Evolutionary conservation across 2,113 vertebrate species (phyloP).

Genomic region (Pseudorhombus dupliciocellatus): DNA sequence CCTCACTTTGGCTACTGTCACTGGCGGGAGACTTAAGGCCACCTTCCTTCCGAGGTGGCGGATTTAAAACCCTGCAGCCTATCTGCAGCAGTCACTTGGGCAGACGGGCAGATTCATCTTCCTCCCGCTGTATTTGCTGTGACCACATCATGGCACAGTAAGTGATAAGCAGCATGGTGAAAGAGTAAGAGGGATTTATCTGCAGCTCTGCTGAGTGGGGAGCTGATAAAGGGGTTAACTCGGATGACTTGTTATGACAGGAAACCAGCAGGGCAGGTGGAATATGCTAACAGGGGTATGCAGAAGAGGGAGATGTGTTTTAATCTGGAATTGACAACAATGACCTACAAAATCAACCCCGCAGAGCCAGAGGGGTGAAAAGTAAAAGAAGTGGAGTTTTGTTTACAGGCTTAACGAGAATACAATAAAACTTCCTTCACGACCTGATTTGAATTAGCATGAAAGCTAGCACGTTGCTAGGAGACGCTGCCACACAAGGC

Average conservation of each 20-base stretch:
- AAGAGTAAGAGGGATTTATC: conserved; percentile 72
- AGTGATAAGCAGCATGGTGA: conserved; percentile 71
- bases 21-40: conserved; percentile 45
- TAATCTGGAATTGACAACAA: conserved; percentile 46
- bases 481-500: neutral
- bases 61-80: conserved; percentile 60
- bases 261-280: conserved; percentile 40
- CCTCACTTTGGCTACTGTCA: conserved; percentile 59
- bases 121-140: conserved; percentile 71
- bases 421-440: neutral
- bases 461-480: neutral
- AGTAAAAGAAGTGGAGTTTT: conserved; percentile 1
- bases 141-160: conserved; percentile 67
- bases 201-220: conserved; percentile 66
- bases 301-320: conserved; percentile 31
- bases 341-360: conserved; percentile 41
- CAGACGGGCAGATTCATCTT: conserved; percentile 69
- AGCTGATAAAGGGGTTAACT: conserved; percentile 61
- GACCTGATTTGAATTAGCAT: conserved; percentile 5
- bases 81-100: conserved; percentile 56
- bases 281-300: conserved; percentile 51
- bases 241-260: conserved; percentile 74
- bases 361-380: conserved; percentile 1
- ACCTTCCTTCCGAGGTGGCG: conserved; percentile 57
- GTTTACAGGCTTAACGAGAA: neutral